Percentiles rank a stretch among this genome's conserved stretches.
Evolutionary conservation across 1,140 invertebrate species (phyloP).

Genomic region (Diachasma alloeum): DNA sequence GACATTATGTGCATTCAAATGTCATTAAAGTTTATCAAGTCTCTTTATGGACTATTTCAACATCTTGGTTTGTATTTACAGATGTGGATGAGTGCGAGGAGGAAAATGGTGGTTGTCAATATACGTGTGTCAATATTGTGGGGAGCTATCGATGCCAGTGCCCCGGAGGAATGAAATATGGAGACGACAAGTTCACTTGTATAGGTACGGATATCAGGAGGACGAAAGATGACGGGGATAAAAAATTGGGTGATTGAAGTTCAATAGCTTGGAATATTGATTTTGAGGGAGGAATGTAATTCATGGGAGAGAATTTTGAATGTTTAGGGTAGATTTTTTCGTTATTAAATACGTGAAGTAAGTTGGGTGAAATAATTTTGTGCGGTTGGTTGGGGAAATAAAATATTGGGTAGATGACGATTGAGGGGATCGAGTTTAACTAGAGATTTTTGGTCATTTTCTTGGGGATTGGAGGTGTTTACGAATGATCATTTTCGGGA

Average conservation of each 20-base stretch:
- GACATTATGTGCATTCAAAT: neutral
- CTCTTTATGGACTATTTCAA: neutral
- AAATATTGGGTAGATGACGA: neutral
- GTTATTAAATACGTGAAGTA: slow-evolving; percentile 65
- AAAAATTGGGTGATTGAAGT: neutral
- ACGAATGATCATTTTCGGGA: no score
- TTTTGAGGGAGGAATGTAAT: no score
- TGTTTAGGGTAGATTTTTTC: no score
- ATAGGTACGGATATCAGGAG: slow-evolving; percentile 48
- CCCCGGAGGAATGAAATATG: slow-evolving; percentile 62
- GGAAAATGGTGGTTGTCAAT: slow-evolving; percentile 75
- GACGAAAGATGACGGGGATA: neutral
- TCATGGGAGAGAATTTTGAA: no score
- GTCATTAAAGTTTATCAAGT: neutral
- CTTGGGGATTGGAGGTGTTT: no score
- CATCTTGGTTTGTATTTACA: slow-evolving; percentile 52
- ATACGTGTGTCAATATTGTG: slow-evolving; percentile 66
- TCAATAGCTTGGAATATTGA: neutral
- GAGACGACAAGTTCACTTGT: slow-evolving; percentile 58
- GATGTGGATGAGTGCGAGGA: slow-evolving; percentile 84
- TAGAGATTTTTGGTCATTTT: no score
- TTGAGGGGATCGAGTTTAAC: no score
- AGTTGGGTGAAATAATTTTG: slow-evolving; percentile 36
- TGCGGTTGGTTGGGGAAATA: neutral
- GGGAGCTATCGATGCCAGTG: slow-evolving; percentile 66